A percentile compares a stretch with the other conserved stretches of the same genome.
phyloP scores from a whole-genome alignment of 2,113 vertebrate species.

The Cercopithecus mona region DNA sequence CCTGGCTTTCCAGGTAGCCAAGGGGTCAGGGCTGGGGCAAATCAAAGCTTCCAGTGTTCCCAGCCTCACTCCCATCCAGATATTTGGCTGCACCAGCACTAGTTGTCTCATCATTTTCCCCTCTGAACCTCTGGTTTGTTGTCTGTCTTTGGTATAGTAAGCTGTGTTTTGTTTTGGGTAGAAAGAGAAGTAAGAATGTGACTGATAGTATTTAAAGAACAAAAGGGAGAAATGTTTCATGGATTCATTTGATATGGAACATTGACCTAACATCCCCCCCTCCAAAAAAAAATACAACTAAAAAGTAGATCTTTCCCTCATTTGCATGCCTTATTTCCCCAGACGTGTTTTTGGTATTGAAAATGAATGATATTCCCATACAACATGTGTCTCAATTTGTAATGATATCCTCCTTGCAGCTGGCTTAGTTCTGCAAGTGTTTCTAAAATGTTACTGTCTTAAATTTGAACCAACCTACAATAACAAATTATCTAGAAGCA shows the following conservation, averaged over 20 bases:
- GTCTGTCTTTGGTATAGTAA: slow-evolving; percentile 52
- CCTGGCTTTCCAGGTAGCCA: not conserved
- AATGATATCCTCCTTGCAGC: slow-evolving; percentile 83
- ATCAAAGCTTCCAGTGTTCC: not conserved
- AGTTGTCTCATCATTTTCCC: not conserved
- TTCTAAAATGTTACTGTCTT: slow-evolving; percentile 83
- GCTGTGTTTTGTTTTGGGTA: not conserved
- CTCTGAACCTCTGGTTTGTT: slow-evolving; percentile 30
- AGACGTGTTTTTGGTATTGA: slow-evolving; percentile 79
- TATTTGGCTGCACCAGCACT: not conserved
- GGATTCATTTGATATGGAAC: slow-evolving; percentile 62
- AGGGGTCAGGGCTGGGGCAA: not conserved
- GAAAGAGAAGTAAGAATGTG: slow-evolving; percentile 45
- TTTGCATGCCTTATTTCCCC: slow-evolving; percentile 78
- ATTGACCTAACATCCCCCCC: slow-evolving; percentile 7
- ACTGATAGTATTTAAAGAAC: slow-evolving; percentile 19
- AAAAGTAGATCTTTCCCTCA: slow-evolving; percentile 59
- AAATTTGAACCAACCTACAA: slow-evolving; percentile 81
- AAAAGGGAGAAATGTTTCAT: slow-evolving; percentile 64
- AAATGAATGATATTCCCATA: slow-evolving; percentile 82
- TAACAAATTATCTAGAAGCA: slow-evolving; percentile 81
- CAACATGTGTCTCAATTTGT: slow-evolving; percentile 85
- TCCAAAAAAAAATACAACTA: slow-evolving; percentile 17
- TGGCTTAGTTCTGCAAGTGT: slow-evolving; percentile 83
- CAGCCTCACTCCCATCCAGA: slow-evolving; percentile 12